A percentile compares a stretch with the other conserved stretches of the same genome.
Evolutionary conservation across 1,140 invertebrate species (phyloP).

Genomic region (Pseudomyrmex flavicornis): DNA sequence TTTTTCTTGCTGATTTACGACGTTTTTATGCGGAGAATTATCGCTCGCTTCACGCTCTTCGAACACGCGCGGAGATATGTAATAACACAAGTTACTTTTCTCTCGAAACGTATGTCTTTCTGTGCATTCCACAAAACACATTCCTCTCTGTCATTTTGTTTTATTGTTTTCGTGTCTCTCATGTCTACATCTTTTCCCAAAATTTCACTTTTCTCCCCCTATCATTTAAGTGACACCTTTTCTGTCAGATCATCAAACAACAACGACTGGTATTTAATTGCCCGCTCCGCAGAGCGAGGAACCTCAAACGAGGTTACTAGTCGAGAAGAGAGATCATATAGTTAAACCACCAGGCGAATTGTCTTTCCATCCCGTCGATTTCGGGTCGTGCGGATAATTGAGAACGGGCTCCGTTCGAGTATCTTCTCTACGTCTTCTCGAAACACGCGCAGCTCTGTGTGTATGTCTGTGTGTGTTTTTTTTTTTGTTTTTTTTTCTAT

Average conservation of each 20-base stretch:
- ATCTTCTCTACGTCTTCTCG: not conserved
- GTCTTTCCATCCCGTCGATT: slow-evolving; percentile 54
- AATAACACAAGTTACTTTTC: no score
- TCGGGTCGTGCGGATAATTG: slow-evolving; percentile 46
- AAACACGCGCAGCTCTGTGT: slow-evolving; percentile 43
- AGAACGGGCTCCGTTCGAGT: not conserved
- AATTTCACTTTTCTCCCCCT: not conserved
- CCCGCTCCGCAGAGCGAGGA: slow-evolving; percentile 8
- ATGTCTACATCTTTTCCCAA: not conserved
- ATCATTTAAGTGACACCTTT: slow-evolving; percentile 51
- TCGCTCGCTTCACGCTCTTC: not conserved
- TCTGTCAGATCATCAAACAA: slow-evolving; percentile 27
- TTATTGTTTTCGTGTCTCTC: not conserved
- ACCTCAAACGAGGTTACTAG: slow-evolving; percentile 16
- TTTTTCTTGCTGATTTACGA: not conserved
- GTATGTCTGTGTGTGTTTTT: no score
- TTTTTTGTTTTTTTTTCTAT: slow-evolving; percentile 75
- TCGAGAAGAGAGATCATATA: slow-evolving; percentile 12
- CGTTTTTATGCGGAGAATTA: not conserved
- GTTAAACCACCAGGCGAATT: slow-evolving; percentile 54
- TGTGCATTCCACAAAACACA: not conserved
- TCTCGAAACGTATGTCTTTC: not conserved
- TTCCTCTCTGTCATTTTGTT: not conserved
- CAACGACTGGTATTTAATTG: slow-evolving; percentile 46
- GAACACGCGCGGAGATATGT: no score